Percentiles rank a stretch among this genome's conserved stretches.
phyloP scores from a whole-genome alignment of 2,797 vertebrate genomes.

The Crypturellus tataupa region DNA sequence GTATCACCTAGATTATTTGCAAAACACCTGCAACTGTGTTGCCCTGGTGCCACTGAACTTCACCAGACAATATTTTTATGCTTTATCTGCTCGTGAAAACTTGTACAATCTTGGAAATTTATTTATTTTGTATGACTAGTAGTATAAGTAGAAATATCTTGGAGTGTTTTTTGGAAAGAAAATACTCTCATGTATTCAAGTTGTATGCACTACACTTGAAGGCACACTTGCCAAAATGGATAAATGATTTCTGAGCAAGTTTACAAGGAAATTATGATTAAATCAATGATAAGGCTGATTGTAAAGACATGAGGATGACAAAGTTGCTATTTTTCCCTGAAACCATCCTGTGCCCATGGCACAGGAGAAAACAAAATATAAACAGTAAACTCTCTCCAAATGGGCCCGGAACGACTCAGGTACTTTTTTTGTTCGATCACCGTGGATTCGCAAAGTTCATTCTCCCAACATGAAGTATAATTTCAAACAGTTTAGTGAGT shows the following conservation, averaged over 20 bases:
- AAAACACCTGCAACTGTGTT: not conserved
- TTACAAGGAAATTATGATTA: slow-evolving; percentile 19
- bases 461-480: not conserved
- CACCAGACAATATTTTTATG: not conserved
- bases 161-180: not conserved
- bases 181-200: not conserved
- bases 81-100: not conserved
- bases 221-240: not conserved
- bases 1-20: not conserved
- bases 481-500: not conserved
- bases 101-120: not conserved
- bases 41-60: not conserved
- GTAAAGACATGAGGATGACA: not conserved
- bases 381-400: not conserved
- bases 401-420: not conserved
- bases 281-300: slow-evolving; percentile 30
- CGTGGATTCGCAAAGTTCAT: not conserved
- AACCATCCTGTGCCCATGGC: not conserved
- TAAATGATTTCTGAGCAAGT: slow-evolving; percentile 32
- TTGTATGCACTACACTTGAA: not conserved
- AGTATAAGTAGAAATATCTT: not conserved
- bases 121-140: not conserved
- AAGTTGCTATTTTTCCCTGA: not conserved
- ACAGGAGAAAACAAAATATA: not conserved
- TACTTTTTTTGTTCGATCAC: not conserved